Percentiles rank a stretch among this genome's conserved stretches.
phyloP scores from a whole-genome alignment of 2,888 invertebrate genomes.

The Nematopogon swammerdamellus region DNA sequence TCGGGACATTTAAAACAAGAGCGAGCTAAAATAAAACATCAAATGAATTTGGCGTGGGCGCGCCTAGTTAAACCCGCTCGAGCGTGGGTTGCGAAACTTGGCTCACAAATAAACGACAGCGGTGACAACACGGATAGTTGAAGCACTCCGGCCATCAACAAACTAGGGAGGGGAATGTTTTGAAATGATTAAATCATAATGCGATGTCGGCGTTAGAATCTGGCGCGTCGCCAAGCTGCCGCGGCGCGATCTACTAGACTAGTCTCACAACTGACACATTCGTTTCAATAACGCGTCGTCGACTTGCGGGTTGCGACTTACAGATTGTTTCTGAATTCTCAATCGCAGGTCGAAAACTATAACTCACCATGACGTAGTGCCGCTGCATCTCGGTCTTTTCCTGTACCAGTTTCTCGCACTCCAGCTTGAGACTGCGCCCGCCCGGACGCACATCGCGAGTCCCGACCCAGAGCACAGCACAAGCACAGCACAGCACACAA shows the following conservation, averaged over 20 bases:
- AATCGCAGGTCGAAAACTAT: too few relatives aligned
- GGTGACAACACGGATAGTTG: not conserved
- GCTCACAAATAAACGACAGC: not conserved
- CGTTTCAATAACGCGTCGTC: not conserved
- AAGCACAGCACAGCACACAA: not conserved
- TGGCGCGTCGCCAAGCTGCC: not conserved
- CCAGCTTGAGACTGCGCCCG: conserved; percentile 81
- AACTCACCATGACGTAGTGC: conserved; percentile 95
- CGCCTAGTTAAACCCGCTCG: not conserved
- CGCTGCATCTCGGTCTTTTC: conserved; percentile 99
- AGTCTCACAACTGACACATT: too few relatives aligned
- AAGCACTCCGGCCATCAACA: not conserved
- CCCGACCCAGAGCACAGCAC: not conserved
- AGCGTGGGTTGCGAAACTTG: not conserved
- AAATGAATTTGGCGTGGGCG: not conserved
- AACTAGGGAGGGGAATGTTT: not conserved
- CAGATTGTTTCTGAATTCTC: too few relatives aligned
- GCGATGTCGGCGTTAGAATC: not conserved
- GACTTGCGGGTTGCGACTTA: too few relatives aligned
- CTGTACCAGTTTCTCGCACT: conserved; percentile 95
- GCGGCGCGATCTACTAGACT: too few relatives aligned
- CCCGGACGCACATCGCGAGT: too few relatives aligned
- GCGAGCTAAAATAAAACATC: conserved; percentile 1
- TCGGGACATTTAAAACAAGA: too few relatives aligned
- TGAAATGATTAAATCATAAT: not conserved